These are phyloP conservation scores for Stictocephala bisonia DNA, from an alignment of 2,888 invertebrate species.

Conservation along the genomic window DNA sequence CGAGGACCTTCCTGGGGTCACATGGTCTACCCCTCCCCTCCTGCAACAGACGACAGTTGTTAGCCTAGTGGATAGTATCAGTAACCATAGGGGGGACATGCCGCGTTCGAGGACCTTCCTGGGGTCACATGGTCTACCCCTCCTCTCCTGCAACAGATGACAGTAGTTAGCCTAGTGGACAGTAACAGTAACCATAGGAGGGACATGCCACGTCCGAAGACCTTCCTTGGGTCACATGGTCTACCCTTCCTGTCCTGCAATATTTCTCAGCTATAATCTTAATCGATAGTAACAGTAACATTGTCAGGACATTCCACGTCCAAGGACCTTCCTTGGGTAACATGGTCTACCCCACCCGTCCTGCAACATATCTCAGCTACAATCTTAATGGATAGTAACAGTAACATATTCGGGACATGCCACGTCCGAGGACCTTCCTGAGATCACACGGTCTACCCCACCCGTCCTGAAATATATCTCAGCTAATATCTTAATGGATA, in stretches of 20 bases:
- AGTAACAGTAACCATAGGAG: slow-evolving; percentile 44
- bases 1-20: neutral
- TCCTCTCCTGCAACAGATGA: no score
- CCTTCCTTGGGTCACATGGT: slow-evolving; percentile 11
- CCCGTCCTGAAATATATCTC: no score
- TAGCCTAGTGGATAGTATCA: neutral
- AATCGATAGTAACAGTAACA: slow-evolving; percentile 11
- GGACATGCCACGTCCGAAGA: slow-evolving; percentile 42
- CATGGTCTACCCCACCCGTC: no score
- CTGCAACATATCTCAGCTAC: no score
- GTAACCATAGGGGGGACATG: slow-evolving; percentile 48
- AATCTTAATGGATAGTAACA: neutral
- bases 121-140: slow-evolving; percentile 33
- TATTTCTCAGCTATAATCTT: no score
- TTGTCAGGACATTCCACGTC: slow-evolving; percentile 47
- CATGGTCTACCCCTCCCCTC: no score
- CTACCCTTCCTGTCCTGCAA: no score
- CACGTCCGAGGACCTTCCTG: neutral
- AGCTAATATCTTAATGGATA: neutral
- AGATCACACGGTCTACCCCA: slow-evolving; percentile 34
- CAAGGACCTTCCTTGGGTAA: neutral
- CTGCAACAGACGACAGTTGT: no score
- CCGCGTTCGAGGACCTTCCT: slow-evolving; percentile 2
- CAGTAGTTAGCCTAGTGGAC: no score
- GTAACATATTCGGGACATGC: slow-evolving; percentile 48